Conservation (phyloP, 2,888 invertebrate species). For the Spisula subtruncata region DNA sequence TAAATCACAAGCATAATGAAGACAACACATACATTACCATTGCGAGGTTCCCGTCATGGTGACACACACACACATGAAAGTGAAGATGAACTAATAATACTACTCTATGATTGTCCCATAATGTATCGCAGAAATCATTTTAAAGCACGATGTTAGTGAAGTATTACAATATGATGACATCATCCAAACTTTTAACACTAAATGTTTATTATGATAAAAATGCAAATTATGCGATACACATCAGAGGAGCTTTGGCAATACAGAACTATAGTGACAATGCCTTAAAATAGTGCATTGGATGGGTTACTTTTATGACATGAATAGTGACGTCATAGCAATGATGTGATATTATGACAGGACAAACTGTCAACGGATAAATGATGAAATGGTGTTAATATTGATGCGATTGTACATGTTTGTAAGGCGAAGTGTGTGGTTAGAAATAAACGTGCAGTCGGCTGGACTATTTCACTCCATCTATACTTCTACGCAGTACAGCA, state of each 20-base stretch:
- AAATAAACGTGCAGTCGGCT: background rate
- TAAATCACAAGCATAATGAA: background rate
- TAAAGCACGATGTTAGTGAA: background rate
- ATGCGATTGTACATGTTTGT: background rate
- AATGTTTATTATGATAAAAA: background rate
- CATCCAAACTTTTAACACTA: background rate
- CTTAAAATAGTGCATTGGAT: background rate
- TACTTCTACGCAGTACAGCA: conserved; percentile 11
- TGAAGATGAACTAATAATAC: conserved; percentile 8
- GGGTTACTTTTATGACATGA: background rate
- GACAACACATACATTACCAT: conserved; percentile 11
- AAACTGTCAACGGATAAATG: background rate
- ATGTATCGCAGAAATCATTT: background rate
- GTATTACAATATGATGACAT: background rate
- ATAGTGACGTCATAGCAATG: conserved; percentile 6
- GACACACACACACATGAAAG: background rate
- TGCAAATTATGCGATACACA: background rate
- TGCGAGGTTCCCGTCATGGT: background rate
- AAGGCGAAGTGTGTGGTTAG: background rate
- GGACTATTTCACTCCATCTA: background rate
- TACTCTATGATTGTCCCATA: conserved; percentile 7
- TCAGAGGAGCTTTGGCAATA: conserved; percentile 9
- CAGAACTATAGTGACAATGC: background rate
- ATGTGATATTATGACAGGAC: background rate
- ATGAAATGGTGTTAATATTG: conserved; percentile 19